Conservation (phyloP, 2,888 invertebrate species). For the Pinctada fucata region DNA sequence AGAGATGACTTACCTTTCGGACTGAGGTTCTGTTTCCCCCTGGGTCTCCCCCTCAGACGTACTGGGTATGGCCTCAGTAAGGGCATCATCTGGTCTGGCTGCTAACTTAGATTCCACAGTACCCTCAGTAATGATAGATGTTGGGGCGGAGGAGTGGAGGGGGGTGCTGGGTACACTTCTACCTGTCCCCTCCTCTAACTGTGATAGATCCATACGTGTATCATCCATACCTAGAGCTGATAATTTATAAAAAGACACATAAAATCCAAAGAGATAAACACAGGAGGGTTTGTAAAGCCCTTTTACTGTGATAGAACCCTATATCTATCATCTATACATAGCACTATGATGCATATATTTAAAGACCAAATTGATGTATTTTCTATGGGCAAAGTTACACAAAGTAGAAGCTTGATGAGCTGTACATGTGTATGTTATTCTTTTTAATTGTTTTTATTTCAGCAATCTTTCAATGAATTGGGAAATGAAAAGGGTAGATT, state of each 20-base stretch:
- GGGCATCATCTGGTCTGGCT: background rate
- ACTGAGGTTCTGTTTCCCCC: background rate
- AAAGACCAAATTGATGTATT: too few relatives aligned
- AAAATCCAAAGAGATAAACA: too few relatives aligned
- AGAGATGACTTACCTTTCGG: background rate
- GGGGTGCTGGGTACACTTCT: conserved; percentile 83
- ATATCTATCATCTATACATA: too few relatives aligned
- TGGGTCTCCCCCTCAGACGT: conserved; percentile 7
- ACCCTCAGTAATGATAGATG: conserved; percentile 18
- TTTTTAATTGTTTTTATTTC: too few relatives aligned
- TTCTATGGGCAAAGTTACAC: too few relatives aligned
- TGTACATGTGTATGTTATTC: too few relatives aligned
- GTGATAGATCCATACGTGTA: conserved; percentile 85
- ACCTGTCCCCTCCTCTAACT: conserved; percentile 82
- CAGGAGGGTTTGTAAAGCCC: too few relatives aligned
- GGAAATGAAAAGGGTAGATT: too few relatives aligned
- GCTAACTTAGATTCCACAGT: conserved; percentile 24
- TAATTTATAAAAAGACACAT: background rate
- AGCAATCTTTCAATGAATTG: too few relatives aligned
- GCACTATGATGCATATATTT: too few relatives aligned
- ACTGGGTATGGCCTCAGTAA: background rate
- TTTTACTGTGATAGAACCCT: too few relatives aligned
- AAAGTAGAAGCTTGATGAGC: too few relatives aligned
- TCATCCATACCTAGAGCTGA: conserved; percentile 82
- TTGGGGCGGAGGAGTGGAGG: conserved; percentile 54